A percentile compares a stretch with the other conserved stretches of the same genome.
Conservation (phyloP, 2,888 invertebrate species). For the Dicyrtomina minuta region DNA sequence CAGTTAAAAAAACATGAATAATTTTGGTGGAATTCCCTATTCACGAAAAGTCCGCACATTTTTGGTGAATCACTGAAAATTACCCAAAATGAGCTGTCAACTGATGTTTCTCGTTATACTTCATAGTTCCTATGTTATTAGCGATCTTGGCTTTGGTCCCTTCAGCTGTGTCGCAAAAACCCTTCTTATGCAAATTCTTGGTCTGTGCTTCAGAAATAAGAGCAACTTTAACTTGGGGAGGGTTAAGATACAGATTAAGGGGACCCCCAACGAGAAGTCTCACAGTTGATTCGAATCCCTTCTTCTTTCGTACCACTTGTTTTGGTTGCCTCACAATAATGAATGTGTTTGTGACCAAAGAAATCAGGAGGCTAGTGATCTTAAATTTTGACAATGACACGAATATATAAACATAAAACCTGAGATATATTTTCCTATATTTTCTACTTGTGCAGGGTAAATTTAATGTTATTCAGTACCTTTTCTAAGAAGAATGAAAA, state of each 20-base stretch:
- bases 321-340: slow-evolving; percentile 97
- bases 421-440: too few relatives aligned
- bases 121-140: slow-evolving; percentile 94
- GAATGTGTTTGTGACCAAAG: slow-evolving; percentile 82
- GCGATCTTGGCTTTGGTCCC: slow-evolving; percentile 65
- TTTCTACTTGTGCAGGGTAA: too few relatives aligned
- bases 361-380: slow-evolving; percentile 69
- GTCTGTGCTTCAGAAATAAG: slow-evolving; percentile 78
- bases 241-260: slow-evolving; percentile 89
- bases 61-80: too few relatives aligned
- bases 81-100: slow-evolving; percentile 85
- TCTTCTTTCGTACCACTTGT: slow-evolving; percentile 97
- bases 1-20: too few relatives aligned
- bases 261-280: slow-evolving; percentile 88
- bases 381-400: slow-evolving; percentile 30
- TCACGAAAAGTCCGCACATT: too few relatives aligned
- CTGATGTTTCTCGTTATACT: slow-evolving; percentile 84
- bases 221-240: slow-evolving; percentile 75
- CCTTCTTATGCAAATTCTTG: slow-evolving; percentile 68
- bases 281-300: slow-evolving; percentile 90
- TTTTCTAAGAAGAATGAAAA: slow-evolving; percentile 57
- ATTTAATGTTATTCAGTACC: too few relatives aligned
- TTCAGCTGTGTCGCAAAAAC: slow-evolving; percentile 64
- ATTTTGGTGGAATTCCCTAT: too few relatives aligned
- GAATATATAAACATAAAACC: slow-evolving; percentile 63